phyloP scores from a whole-genome alignment of 2,888 invertebrate genomes.

The Cantharis rustica region DNA sequence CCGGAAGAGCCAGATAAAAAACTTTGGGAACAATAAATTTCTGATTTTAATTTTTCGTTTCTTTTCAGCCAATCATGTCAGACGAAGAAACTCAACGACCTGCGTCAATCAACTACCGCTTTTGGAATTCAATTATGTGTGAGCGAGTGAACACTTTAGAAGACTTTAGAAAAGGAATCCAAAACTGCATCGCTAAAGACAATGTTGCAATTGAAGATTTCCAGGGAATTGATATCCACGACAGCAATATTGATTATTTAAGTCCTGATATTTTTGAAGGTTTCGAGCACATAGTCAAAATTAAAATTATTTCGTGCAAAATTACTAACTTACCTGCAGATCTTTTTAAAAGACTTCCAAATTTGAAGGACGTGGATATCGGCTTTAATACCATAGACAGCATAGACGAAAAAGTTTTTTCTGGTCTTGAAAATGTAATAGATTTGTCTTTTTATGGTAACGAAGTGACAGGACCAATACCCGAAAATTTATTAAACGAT shows the following conservation, averaged over 20 bases:
- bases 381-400: constrained; percentile 12
- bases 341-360: background rate
- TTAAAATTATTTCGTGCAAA: constrained; percentile 10
- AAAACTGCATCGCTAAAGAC: constrained; percentile 8
- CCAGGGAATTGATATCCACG: constrained; percentile 13
- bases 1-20: too few relatives aligned
- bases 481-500: background rate
- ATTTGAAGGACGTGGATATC: constrained; percentile 10
- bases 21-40: too few relatives aligned
- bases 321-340: constrained; percentile 9
- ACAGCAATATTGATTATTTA: constrained; percentile 12
- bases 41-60: background rate
- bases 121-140: constrained; percentile 14
- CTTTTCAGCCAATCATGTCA: background rate
- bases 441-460: constrained; percentile 17
- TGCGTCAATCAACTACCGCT: constrained; percentile 12
- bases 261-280: constrained; percentile 9
- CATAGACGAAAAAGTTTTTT: constrained; percentile 3
- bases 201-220: constrained; percentile 11
- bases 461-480: background rate
- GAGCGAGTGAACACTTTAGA: background rate
- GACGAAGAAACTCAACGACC: background rate
- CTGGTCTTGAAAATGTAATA: background rate
- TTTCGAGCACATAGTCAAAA: constrained; percentile 3
- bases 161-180: constrained; percentile 2